Evolutionary conservation across 2,113 vertebrate species (phyloP), one percentile per base, ranked within the genome.

Genomic region (Cavia porcellus): DNA sequence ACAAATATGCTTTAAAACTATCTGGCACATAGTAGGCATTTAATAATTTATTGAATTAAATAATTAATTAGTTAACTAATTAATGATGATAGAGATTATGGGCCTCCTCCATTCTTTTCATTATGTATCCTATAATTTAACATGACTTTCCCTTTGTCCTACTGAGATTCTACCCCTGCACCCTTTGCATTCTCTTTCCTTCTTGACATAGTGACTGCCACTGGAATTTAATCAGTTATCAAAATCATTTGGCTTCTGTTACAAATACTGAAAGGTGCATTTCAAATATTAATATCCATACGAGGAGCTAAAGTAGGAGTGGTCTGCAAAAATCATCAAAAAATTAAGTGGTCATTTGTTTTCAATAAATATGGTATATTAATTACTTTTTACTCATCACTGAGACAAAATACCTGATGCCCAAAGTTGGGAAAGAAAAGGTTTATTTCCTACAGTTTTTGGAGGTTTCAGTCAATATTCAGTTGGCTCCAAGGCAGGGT

Each of bases 251-350:
- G 59, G 72, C 38, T 86, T 72, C 35, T 92, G 74, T 61, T 15
- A 47, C 89, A 96, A 13, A 95, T 96, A 80, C 19, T 47, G 96
- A 45, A 30, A 30, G 82, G 11, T 82, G 35, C 19, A 86, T 92
- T 92, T 96, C 66, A 96, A 94, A 97, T 95, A 83, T 91, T 91
- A 94, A 95, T 89, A 61, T 20, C 84, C 81, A 42, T 88, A 2
- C 19, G 86, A 38, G 50, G 55, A 42, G 88, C 47, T 5, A 95
- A 96, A 97, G 91, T 66, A 91, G 50, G 79, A 94, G 59, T 90
- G 47, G 22, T 35, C 80, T 92, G 30, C 28, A 24, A n/a, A 92
- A 72, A 22, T 13, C 93, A 94, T 96, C 38, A 92, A 89, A 90
- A 86, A 75, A 94, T 47, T 82, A 96, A 95, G 47, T 45, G 85